These are phyloP conservation scores for Charadrius vociferus DNA, from an alignment of 2,113 vertebrate genomes.

Conservation along the genomic window DNA sequence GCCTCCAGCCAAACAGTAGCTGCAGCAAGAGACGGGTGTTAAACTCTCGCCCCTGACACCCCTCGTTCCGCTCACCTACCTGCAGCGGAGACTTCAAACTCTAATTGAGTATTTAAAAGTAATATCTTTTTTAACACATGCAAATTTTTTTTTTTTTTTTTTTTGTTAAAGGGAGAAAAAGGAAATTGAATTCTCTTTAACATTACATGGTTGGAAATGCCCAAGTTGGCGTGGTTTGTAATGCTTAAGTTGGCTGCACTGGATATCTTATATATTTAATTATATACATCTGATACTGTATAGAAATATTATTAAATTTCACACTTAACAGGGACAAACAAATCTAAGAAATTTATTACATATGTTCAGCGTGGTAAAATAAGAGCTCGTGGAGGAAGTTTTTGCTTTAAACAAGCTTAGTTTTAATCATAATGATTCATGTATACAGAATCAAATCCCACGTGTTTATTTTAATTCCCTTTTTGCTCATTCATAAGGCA, in stretches of 20 bases:
- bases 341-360: not conserved
- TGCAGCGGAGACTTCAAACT: not conserved
- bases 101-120: not conserved
- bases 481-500: not conserved
- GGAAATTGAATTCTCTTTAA: constrained; percentile 6
- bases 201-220: not conserved
- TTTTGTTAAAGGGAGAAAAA: not conserved
- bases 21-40: not conserved
- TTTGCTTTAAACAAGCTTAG: constrained; percentile 35
- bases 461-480: constrained; percentile 7
- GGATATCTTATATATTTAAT: constrained; percentile 1
- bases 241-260: not conserved
- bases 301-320: constrained; percentile 57
- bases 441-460: not conserved
- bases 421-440: constrained; percentile 2
- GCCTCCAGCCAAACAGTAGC: not conserved
- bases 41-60: not conserved
- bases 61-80: not conserved
- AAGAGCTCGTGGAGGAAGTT: not conserved
- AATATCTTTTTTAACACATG: not conserved
- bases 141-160: not conserved
- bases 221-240: not conserved
- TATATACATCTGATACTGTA: not conserved
- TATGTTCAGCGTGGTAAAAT: constrained; percentile 7
- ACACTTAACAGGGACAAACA: constrained; percentile 37